Conservation (phyloP, 2,888 invertebrate species). For the Temnothorax unifasciatus region DNA sequence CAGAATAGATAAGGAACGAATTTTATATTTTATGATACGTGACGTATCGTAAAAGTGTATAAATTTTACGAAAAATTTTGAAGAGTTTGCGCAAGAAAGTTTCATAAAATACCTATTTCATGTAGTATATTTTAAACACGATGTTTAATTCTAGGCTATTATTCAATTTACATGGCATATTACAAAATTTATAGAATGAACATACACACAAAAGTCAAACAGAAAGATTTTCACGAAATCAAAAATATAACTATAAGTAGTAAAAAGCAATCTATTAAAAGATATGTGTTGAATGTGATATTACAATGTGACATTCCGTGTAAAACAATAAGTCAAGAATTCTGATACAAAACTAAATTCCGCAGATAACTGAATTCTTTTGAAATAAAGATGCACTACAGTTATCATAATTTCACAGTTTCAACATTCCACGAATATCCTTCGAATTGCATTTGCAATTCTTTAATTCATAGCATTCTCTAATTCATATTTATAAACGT, state of each 20-base stretch:
- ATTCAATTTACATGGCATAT: neutral
- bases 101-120: neutral
- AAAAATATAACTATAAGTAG: neutral
- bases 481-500: neutral
- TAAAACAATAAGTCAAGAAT: conserved; percentile 8
- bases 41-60: neutral
- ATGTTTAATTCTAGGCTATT: neutral
- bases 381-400: neutral
- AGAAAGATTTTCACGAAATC: neutral
- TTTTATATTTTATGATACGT: neutral
- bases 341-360: conserved; percentile 3
- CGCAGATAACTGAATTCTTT: conserved; percentile 2
- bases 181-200: neutral
- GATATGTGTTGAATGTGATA: neutral
- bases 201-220: neutral
- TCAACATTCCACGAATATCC: conserved; percentile 12
- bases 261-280: neutral
- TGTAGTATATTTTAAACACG: neutral
- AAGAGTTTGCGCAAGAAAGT: conserved; percentile 9
- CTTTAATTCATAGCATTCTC: neutral
- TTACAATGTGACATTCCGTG: neutral
- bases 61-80: conserved; percentile 3
- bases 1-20: neutral
- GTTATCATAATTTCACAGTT: neutral
- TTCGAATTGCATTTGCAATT: neutral